Evolutionary conservation across 30 jellyfish, hydroid and myxozoan genomes (phyloP).

Genomic region (Mastigias papua): DNA sequence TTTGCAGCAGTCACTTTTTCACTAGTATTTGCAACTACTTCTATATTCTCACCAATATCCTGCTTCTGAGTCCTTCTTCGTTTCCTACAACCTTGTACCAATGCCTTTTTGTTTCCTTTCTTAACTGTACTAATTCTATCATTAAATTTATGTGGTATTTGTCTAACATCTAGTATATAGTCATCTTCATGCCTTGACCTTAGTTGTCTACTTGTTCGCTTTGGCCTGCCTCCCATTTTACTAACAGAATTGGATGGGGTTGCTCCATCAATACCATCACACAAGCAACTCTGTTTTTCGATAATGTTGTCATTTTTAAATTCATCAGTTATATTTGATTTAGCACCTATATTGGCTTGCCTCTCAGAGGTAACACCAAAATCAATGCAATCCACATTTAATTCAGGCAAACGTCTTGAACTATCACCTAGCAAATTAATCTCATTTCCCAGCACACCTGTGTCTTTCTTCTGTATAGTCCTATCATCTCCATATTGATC

Average conservation of each 20-base stretch:
- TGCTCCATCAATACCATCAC: not conserved
- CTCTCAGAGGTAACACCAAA: too few relatives aligned
- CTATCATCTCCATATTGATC: not conserved
- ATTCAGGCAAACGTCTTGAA: not conserved
- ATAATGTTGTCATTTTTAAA: not conserved
- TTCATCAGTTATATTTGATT: not conserved
- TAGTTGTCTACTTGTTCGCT: constrained; percentile 9
- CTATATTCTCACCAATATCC: not conserved
- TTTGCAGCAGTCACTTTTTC: not conserved
- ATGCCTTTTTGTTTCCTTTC: constrained; percentile 14
- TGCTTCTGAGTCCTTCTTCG: constrained; percentile 15
- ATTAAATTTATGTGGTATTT: not conserved
- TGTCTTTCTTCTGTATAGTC: not conserved
- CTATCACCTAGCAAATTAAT: not conserved
- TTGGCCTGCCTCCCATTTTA: constrained; percentile 26
- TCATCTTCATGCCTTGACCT: constrained; percentile 33
- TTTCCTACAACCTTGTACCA: not conserved
- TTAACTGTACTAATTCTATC: not conserved
- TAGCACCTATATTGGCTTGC: too few relatives aligned
- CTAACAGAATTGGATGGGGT: not conserved
- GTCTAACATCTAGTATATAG: constrained; percentile 22
- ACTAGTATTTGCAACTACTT: not conserved
- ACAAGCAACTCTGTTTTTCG: not conserved
- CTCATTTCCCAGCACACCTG: not conserved
- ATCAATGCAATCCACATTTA: not conserved